Base-by-base conservation (phyloP, 1,140 invertebrate species). In the Eufriesea mexicana region DNA sequence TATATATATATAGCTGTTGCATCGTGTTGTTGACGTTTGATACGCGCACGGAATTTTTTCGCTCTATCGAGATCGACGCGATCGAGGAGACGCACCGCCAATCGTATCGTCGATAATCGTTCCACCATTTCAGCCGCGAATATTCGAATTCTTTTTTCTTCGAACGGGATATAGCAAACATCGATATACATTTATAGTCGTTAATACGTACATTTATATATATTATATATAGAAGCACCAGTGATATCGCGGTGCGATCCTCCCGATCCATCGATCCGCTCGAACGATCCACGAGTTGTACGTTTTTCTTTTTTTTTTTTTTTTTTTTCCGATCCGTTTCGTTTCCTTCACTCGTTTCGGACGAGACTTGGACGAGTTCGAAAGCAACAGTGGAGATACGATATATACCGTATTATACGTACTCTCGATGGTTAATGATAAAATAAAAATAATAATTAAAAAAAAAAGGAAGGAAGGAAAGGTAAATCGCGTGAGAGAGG, bases 341-440 rank as follows among this genome's bases (percentile, higher is more conserved):
- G 35, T 81, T 75, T 81, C 35, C 16, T 74, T 75, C 61, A 25
- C 42, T 75, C 61, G 42, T 82, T 57, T 67, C 51, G 54, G 51
- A 67, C 51, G 73, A 66, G 61, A 75, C 79, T 71, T 75, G 79
- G 79, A 55, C 73, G 61, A 55, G 71, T 74, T 80, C 28, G n/a
- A 42, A 64, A 45, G n/a, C 57, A 62, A 62, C 25, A 72, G 42
- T 49, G 18, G 20, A 51, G 2, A 57, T 16, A 59, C 16, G 28
- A 47, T 42, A 51, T 23, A 76, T 51, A 49, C 28, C 61, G 59
- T 49, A 47, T n/a, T 45, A 47, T 49, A 28, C 42, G 49, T 54
- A 49, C 45, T 42, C 51, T 78, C 25, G 55, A n/a, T 77, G 68
- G 54, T 76, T 42, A 28, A 54, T 28, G 45, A 66, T 5, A 74